These are phyloP conservation scores for Odontamblyopus rebecca DNA, from an alignment of 2,797 vertebrate genomes.

Conservation along the genomic window DNA sequence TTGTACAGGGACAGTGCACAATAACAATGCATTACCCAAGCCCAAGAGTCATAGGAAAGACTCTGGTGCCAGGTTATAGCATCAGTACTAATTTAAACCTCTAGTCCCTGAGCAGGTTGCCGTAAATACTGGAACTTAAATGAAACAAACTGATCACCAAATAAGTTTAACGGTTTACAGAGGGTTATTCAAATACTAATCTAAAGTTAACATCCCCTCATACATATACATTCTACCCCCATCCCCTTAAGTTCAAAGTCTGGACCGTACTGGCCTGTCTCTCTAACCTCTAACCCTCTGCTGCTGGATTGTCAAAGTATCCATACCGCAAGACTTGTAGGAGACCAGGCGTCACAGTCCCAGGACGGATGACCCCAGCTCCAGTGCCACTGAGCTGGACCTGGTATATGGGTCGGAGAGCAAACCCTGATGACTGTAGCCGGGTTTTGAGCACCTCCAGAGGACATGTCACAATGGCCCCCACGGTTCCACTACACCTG, in stretches of 20 bases:
- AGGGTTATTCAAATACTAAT: too few relatives aligned
- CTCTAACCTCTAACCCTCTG: neutral
- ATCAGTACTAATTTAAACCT: too few relatives aligned
- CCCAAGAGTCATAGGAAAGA: too few relatives aligned
- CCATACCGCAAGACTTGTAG: conserved; percentile 88
- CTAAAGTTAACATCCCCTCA: too few relatives aligned
- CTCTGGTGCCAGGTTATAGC: too few relatives aligned
- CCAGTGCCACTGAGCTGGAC: conserved; percentile 91
- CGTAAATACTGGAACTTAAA: too few relatives aligned
- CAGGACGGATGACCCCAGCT: conserved; percentile 87
- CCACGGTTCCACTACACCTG: conserved; percentile 96
- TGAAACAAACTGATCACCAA: too few relatives aligned
- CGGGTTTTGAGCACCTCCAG: conserved; percentile 96
- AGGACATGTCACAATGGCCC: conserved; percentile 93
- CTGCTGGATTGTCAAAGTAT: conserved; percentile 47
- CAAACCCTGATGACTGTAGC: conserved; percentile 89
- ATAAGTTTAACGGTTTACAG: too few relatives aligned
- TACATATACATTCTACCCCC: too few relatives aligned
- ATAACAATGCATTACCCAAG: too few relatives aligned
- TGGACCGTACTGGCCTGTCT: neutral
- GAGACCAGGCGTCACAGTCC: conserved; percentile 85
- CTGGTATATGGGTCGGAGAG: conserved; percentile 88
- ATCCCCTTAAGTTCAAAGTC: neutral
- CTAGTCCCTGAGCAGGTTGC: too few relatives aligned
- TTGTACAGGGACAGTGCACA: too few relatives aligned